Conservation (phyloP, 2,888 invertebrate genomes). For the Girardia tigrina region DNA sequence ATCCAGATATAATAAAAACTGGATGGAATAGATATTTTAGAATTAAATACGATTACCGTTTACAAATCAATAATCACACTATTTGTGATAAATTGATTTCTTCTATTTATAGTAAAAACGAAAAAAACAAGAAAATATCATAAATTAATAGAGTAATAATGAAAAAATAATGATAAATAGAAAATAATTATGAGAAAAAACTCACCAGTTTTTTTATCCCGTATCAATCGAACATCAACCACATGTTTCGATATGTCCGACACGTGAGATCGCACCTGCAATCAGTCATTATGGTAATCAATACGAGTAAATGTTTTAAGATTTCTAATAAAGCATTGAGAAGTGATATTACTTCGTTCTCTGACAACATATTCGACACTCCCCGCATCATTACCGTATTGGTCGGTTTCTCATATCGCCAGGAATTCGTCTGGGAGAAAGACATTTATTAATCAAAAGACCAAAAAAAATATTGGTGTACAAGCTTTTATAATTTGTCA, state of each 20-base stretch:
- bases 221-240: conserved; percentile 60
- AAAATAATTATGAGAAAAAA: conserved; percentile 29
- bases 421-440: background rate
- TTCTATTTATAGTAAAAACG: background rate
- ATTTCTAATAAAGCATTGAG: too few relatives aligned
- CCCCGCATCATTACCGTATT: conserved; percentile 47
- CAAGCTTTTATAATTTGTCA: too few relatives aligned
- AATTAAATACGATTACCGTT: background rate
- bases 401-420: conserved; percentile 41
- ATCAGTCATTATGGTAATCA: background rate
- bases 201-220: conserved; percentile 69
- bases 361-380: conserved; percentile 43
- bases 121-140: background rate
- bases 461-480: too few relatives aligned
- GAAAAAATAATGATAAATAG: conserved; percentile 30
- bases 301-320: too few relatives aligned
- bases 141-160: background rate
- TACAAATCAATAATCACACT: too few relatives aligned
- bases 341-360: conserved; percentile 48
- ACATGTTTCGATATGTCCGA: background rate
- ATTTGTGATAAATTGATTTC: too few relatives aligned
- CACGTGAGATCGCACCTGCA: conserved; percentile 11
- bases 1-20: background rate
- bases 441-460: too few relatives aligned
- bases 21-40: conserved; percentile 9